Evolutionary conservation across 2,113 vertebrate species (phyloP), one percentile per base, ranked within the genome.

Genomic region (Rousettus leschenaultii): DNA sequence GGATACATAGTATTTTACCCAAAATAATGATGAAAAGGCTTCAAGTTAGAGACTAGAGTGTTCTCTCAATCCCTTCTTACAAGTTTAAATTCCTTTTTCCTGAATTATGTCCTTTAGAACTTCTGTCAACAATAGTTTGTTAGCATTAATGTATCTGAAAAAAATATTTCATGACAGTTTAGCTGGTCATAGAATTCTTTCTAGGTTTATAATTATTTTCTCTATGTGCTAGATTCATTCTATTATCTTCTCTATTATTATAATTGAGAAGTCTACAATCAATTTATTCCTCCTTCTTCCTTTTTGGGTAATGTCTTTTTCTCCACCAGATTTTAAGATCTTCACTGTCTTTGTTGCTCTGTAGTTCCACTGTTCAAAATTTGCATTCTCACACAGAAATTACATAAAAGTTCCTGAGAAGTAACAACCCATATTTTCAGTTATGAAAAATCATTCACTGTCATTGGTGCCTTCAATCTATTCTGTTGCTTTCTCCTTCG

Each of bases 31-130:
- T 80, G 35, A 43, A 91, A 78, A 92, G 85, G 30, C 48, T 86
- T 24, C 26, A 92, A 77, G 43, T 86, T 33, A 92, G 22, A 80
- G 7, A 77, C 26, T 70, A 59, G 19, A 51, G 10, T 79, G 40
- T 16, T 73, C 79, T 80, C 66, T 59, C 38, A 93, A 70, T 82
- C 16, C 9, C 68, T 77, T 70, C 48, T 83, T 65, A 83, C 13
- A 86, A 66, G 48, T 90, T 63, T 59, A 89, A 82, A 89, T 77
- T 92, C 11, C 26, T 90, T 95, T 68, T 87, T 73, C 55, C 68
- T 82, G 33, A 89, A 55, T 94, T 71, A 79, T 48, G 18, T 43
- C 40, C 63, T 71, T 83, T 43, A 84, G n/a, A 68, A 48, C 53
- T 40, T 87, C 35, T 79, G 40, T 84, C 38, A 87, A 24, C 48